A percentile compares a stretch with the other conserved stretches of the same genome.
Conservation (phyloP, 2,797 vertebrate genomes). For the Urosaurus nigricauda region DNA sequence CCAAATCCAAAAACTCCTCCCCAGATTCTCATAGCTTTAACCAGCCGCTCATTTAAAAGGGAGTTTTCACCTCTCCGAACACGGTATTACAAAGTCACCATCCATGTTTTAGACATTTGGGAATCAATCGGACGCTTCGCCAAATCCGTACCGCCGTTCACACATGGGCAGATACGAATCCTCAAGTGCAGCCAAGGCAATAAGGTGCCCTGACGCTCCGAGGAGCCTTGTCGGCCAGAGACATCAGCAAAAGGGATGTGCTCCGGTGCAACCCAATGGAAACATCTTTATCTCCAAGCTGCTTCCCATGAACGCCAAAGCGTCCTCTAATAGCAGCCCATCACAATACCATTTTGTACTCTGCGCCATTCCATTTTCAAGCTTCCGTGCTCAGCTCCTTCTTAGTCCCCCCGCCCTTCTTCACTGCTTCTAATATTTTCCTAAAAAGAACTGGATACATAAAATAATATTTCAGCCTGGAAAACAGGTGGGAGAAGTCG, state of each 20-base stretch:
- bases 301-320: fast-evolving
- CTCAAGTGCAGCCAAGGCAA: neutral
- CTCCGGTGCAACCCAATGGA: neutral
- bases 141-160: fast-evolving
- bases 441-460: neutral
- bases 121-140: neutral
- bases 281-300: neutral
- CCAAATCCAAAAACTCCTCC: too few relatives aligned
- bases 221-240: neutral
- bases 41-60: neutral
- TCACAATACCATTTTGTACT: neutral
- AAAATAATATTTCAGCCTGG: neutral
- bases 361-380: neutral
- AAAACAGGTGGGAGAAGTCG: too few relatives aligned
- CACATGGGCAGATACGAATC: neutral
- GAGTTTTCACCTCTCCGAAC: conserved; percentile 7
- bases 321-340: fast-evolving
- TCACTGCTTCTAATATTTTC: conserved; percentile 9
- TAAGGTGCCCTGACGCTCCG: neutral
- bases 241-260: fast-evolving
- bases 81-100: neutral
- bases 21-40: neutral
- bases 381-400: neutral
- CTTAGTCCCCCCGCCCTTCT: too few relatives aligned
- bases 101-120: neutral